Base-by-base conservation (phyloP, 1,140 invertebrate genomes). In the Dysdera silvatica region DNA sequence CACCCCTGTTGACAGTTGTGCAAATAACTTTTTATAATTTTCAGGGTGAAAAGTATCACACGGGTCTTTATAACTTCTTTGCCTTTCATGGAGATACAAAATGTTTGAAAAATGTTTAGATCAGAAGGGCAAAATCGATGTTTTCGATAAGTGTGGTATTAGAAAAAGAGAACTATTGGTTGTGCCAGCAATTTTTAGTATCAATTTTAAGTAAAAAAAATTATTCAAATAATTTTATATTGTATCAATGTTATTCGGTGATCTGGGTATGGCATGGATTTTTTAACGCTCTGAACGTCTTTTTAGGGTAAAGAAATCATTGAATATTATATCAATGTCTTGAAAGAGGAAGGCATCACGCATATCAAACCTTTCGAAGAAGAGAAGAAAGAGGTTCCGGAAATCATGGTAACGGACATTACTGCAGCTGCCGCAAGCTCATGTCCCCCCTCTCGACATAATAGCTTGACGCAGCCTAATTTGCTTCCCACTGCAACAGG, bases 271-370 rank as follows among this genome's bases (percentile, higher is more conserved):
- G n/a, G n/a, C n/a, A n/a, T n/a, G n/a, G n/a, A n/a, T n/a, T n/a
- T n/a, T n/a, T n/a, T n/a, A n/a, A n/a, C n/a, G n/a, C n/a, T n/a
- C n/a, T n/a, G 31, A n/a, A 32, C 24, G n/a, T 12, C 48, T 51
- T 72, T 71, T 62, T 48, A 87, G 88, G 92, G 94, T 31, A 96
- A 95, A 75, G 94, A 97, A 80, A 91, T 97, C 26, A 93, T 98
- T 70, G 92, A 97, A 76, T 85, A 83, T 76, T 96, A 94, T 75
- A 87, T 98, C 70, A 83, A 83, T 59, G 82, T 92, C 72, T 78
- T 97, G 26, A 79, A 84, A 67, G 82, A 84, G 23, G 88, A 91
- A 71, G 93, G 91, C 2, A 81, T 93, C n/a, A 87, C 83, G 3
- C 78, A 78, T 49, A 76, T 85, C 49, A 76, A 80, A 7, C 61